These are phyloP conservation scores for Notiomystis cincta DNA, from an alignment of 2,113 vertebrate genomes.

Conservation along the genomic window DNA sequence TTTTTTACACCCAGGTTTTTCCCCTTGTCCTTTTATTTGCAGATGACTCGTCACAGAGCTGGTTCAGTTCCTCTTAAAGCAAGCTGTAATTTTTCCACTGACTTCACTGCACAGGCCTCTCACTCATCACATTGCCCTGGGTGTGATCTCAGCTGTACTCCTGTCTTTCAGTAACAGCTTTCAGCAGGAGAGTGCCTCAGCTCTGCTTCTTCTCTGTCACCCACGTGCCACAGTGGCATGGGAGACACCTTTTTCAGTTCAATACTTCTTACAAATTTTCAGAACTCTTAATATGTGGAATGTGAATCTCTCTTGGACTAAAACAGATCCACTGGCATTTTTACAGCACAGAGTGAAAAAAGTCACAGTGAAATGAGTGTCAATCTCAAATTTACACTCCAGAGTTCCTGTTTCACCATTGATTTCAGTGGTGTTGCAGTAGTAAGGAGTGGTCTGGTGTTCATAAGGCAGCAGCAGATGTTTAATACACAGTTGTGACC, in stretches of 20 bases:
- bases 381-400: background rate
- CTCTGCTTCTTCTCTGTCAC: background rate
- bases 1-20: background rate
- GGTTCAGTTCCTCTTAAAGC: background rate
- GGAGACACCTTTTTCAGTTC: background rate
- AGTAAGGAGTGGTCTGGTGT: background rate
- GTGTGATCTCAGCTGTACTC: background rate
- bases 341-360: background rate
- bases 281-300: background rate
- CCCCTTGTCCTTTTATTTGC: background rate
- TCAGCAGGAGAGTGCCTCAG: background rate
- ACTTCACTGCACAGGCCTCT: background rate
- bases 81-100: slow-evolving; percentile 26
- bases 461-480: background rate
- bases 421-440: background rate
- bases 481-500: background rate
- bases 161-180: background rate
- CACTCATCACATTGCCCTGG: background rate
- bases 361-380: background rate
- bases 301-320: background rate
- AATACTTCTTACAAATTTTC: background rate
- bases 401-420: background rate
- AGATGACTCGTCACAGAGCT: background rate
- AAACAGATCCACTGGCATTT: background rate
- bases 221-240: background rate